phyloP scores from a whole-genome alignment of 1,140 invertebrate species.

The Chrysomallon squamiferum region DNA sequence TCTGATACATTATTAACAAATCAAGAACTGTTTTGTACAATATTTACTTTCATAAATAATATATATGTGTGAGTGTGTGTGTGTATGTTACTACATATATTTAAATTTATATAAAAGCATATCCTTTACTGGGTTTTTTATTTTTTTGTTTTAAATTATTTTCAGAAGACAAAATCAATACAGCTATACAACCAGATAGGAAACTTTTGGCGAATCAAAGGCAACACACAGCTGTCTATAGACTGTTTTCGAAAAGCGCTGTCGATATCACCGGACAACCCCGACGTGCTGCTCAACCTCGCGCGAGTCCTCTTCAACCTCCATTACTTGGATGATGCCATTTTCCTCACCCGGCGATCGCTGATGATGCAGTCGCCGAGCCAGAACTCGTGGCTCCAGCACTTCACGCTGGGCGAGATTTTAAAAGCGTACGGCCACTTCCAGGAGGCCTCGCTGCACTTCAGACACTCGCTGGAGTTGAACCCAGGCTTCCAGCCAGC shows the following conservation, averaged over 20 bases:
- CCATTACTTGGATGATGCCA: slow-evolving; percentile 87
- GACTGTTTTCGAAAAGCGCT: slow-evolving; percentile 86
- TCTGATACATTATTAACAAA: too few species aligned
- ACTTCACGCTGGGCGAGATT: slow-evolving; percentile 78
- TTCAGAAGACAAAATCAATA: slow-evolving; percentile 82
- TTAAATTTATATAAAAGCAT: slow-evolving; percentile 28
- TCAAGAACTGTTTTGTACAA: too few species aligned
- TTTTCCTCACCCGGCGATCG: slow-evolving; percentile 79
- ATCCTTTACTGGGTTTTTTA: not conserved
- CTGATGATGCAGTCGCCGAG: slow-evolving; percentile 78
- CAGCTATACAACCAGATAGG: slow-evolving; percentile 88
- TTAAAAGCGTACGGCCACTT: slow-evolving; percentile 79
- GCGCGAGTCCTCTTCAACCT: slow-evolving; percentile 83
- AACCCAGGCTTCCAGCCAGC: slow-evolving; percentile 84
- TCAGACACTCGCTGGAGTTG: slow-evolving; percentile 80
- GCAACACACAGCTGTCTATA: slow-evolving; percentile 78
- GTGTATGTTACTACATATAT: slow-evolving; percentile 1
- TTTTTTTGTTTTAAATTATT: slow-evolving; percentile 32
- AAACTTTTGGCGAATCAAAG: slow-evolving; percentile 83
- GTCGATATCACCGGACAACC: slow-evolving; percentile 83
- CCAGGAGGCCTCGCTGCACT: slow-evolving; percentile 81
- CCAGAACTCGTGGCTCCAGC: slow-evolving; percentile 87
- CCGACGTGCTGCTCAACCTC: slow-evolving; percentile 82
- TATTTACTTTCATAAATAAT: too few species aligned
- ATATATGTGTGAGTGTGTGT: too few species aligned